Base-by-base conservation (phyloP, 2,797 vertebrate genomes). In the Dromococcyx pavoninus region DNA sequence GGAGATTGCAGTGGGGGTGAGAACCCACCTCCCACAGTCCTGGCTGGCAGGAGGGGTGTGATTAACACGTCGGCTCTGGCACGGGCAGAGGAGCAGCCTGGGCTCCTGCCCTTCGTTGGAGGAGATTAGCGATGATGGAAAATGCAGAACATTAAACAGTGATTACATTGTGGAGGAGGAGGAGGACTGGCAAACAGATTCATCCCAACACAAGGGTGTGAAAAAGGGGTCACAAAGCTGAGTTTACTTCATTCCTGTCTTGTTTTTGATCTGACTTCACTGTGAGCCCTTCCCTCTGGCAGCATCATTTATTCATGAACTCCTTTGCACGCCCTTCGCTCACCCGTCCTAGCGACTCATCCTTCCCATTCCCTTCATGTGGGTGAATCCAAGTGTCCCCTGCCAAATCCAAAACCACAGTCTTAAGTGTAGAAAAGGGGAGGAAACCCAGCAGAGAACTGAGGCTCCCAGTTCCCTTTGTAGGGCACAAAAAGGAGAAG, bases 401-500 rank as follows among this genome's bases (percentile, higher is more conserved):
- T 35, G 21, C 58, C 39, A n/a, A 51, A 53, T 15, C 53, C 74
- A 54, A 33, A 67, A 81, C 64, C 11, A 41, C 0, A 0, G 11
- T 58, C 32, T 46, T 8, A 4, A 24, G 46, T 0, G 2, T 24
- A 48, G n/a, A 23, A 46, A 25, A 69, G 33, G 51, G 43, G 24
- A 65, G 28, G 22, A 35, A 61, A 71, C 23, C 48, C 43, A 41
- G 54, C 35, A 21, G 11, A 30, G 44, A 21, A 27, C 17, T 33
- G 64, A 44, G 25, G 22, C 5, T 24, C 30, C 17, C 9, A 2
- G 5, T 16, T 71, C 39, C 65, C 24, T 53, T 4, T 9, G 24
- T 1, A 61, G 35, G 50, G 60, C 9, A 18, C 0, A 1, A 23
- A 17, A 24, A 22, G 46, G 15, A 41, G 23, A 25, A 56, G 61